Evolutionary conservation across 1,140 invertebrate genomes (phyloP).

Genomic region (Euwallacea fornicatus): DNA sequence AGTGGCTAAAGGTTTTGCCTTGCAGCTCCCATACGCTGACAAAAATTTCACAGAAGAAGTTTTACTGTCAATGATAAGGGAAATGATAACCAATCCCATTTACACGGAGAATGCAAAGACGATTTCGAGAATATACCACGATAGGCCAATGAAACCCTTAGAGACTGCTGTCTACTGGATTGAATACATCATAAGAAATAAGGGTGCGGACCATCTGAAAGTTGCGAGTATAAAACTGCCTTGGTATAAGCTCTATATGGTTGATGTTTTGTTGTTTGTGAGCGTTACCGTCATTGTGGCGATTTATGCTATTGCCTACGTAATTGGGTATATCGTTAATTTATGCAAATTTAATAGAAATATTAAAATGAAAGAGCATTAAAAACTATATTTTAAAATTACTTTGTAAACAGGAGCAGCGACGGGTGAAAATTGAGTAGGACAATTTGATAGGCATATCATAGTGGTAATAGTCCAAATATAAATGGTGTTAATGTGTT

Average conservation of each 20-base stretch:
- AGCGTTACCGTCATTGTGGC: not conserved
- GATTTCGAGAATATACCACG: conserved; percentile 59
- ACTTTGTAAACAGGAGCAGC: too few relatives aligned
- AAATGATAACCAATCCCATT: conserved; percentile 41
- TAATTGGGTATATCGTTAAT: too few relatives aligned
- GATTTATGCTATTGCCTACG: not conserved
- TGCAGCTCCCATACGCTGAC: conserved; percentile 32
- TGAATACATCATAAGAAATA: conserved; percentile 68
- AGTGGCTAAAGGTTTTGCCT: conserved; percentile 55
- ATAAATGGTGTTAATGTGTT: too few relatives aligned
- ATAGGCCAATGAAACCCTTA: conserved; percentile 58
- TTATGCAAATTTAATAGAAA: too few relatives aligned
- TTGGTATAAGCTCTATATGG: conserved; percentile 56
- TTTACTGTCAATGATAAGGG: conserved; percentile 26
- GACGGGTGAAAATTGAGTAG: too few relatives aligned
- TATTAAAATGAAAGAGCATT: too few relatives aligned
- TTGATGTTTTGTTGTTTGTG: conserved; percentile 45
- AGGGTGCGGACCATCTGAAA: conserved; percentile 65
- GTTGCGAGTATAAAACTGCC: conserved; percentile 60
- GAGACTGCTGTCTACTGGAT: conserved; percentile 69
- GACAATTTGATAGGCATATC: too few relatives aligned
- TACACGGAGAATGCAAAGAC: conserved; percentile 52
- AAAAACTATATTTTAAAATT: too few relatives aligned
- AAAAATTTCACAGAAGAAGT: conserved; percentile 36
- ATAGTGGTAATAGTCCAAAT: too few relatives aligned